phyloP scores from a whole-genome alignment of 1,140 invertebrate genomes.

The Pseudomyrmex pallidus region DNA sequence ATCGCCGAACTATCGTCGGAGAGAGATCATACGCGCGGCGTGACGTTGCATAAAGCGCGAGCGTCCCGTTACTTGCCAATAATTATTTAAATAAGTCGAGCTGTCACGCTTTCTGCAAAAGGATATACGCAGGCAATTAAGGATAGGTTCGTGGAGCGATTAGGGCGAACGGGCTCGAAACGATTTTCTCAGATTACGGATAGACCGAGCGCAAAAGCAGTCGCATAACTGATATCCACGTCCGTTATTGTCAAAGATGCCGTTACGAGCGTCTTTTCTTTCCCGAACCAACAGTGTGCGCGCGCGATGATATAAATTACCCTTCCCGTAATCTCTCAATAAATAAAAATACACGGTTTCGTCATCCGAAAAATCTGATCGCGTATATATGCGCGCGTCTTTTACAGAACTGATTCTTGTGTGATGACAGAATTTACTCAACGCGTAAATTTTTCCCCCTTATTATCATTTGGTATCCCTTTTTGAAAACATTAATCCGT shows the following conservation, averaged over 20 bases:
- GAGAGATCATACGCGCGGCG: slow-evolving; percentile 16
- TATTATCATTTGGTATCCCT: no score
- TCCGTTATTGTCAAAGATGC: slow-evolving; percentile 46
- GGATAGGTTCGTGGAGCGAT: slow-evolving; percentile 40
- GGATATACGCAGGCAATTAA: slow-evolving; percentile 41
- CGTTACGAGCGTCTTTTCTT: slow-evolving; percentile 43
- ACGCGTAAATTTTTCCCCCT: no score
- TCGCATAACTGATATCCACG: slow-evolving; percentile 34
- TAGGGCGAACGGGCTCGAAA: slow-evolving; percentile 42
- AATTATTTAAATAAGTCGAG: slow-evolving; percentile 48
- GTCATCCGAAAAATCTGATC: not conserved
- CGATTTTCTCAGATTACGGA: slow-evolving; percentile 43
- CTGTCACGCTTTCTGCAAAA: slow-evolving; percentile 28
- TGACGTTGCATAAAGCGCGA: slow-evolving; percentile 25
- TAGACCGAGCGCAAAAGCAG: slow-evolving; percentile 35
- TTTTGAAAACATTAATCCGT: no score
- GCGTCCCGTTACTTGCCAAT: slow-evolving; percentile 60
- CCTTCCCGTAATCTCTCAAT: slow-evolving; percentile 7
- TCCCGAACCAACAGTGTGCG: not conserved
- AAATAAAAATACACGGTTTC: slow-evolving; percentile 36
- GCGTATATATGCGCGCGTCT: not conserved
- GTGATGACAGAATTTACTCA: no score
- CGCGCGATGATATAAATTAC: slow-evolving; percentile 47
- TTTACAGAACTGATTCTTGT: not conserved
- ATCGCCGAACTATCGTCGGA: slow-evolving; percentile 30